Evolutionary conservation across 2,797 vertebrate genomes (phyloP).

Genomic region (Coracias cyanogaster): DNA sequence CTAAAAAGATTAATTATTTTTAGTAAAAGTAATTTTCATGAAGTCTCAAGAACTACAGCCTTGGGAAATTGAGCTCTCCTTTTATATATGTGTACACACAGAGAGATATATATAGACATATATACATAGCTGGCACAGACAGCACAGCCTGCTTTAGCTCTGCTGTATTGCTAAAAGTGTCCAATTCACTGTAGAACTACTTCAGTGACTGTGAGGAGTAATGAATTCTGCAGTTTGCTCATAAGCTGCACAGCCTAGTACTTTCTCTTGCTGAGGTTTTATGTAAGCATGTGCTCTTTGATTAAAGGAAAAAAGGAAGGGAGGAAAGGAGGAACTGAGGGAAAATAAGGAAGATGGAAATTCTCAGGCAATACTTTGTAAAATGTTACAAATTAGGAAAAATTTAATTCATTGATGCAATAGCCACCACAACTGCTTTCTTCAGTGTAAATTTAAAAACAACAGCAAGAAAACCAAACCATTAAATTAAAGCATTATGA

Average conservation of each 20-base stretch:
- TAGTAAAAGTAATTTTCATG: slow-evolving; percentile 18
- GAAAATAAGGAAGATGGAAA: not conserved
- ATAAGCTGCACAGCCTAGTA: not conserved
- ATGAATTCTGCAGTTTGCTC: not conserved
- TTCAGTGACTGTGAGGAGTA: not conserved
- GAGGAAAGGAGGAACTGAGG: not conserved
- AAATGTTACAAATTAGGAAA: not conserved
- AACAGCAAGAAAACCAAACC: not conserved
- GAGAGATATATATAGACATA: not conserved
- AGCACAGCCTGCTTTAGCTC: not conserved
- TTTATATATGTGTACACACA: not conserved
- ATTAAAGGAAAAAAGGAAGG: not conserved
- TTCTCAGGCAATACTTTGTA: not conserved
- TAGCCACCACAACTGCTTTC: not conserved
- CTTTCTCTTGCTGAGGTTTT: not conserved
- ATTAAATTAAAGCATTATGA: not conserved
- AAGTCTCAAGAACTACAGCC: not conserved
- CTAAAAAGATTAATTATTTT: slow-evolving; percentile 40
- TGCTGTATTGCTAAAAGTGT: not conserved
- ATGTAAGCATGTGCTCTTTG: not conserved
- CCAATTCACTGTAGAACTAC: not conserved
- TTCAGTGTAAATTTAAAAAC: not conserved
- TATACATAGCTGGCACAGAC: not conserved
- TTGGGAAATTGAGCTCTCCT: not conserved
- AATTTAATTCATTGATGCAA: not conserved